Percentiles rank a stretch among this genome's conserved stretches.
phyloP scores from a whole-genome alignment of 2,888 invertebrate genomes.

The Chaetogeoica ovagalla region DNA sequence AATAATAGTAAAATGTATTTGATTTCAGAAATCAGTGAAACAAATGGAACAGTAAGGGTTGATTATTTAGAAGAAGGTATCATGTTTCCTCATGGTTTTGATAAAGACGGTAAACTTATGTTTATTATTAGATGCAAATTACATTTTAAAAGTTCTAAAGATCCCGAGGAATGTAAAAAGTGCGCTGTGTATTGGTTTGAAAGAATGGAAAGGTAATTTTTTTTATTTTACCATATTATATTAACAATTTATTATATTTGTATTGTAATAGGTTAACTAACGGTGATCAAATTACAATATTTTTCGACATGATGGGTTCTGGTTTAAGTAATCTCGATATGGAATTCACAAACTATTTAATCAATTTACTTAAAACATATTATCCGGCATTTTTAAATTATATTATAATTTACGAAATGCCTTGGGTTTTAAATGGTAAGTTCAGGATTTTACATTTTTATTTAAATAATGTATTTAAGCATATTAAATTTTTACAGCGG shows the following conservation, averaged over 20 bases:
- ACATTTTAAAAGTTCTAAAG: conserved; percentile 76
- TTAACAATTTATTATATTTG: conserved; percentile 31
- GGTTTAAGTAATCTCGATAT: conserved; percentile 88
- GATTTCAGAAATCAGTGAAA: conserved; percentile 69
- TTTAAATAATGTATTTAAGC: conserved; percentile 12
- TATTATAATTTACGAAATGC: conserved; percentile 89
- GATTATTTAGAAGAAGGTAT: conserved; percentile 77
- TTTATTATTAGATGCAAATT: conserved; percentile 80
- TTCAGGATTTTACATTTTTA: not conserved
- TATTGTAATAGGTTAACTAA: conserved; percentile 67
- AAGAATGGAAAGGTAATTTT: conserved; percentile 68
- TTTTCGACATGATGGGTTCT: conserved; percentile 89
- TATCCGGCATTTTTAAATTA: conserved; percentile 87
- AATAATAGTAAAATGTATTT: not conserved
- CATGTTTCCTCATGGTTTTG: conserved; percentile 76
- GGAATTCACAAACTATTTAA: conserved; percentile 86
- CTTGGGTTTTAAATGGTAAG: conserved; percentile 84
- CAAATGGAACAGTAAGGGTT: conserved; percentile 65
- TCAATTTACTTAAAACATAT: conserved; percentile 82
- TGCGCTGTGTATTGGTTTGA: conserved; percentile 87
- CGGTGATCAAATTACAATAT: conserved; percentile 76
- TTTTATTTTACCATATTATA: conserved; percentile 6
- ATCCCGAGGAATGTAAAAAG: conserved; percentile 75
- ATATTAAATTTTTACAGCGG: conserved; percentile 65
- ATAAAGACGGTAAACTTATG: conserved; percentile 77